Conservation (phyloP, 2,113 vertebrate genomes). For the Nanorana parkeri region DNA sequence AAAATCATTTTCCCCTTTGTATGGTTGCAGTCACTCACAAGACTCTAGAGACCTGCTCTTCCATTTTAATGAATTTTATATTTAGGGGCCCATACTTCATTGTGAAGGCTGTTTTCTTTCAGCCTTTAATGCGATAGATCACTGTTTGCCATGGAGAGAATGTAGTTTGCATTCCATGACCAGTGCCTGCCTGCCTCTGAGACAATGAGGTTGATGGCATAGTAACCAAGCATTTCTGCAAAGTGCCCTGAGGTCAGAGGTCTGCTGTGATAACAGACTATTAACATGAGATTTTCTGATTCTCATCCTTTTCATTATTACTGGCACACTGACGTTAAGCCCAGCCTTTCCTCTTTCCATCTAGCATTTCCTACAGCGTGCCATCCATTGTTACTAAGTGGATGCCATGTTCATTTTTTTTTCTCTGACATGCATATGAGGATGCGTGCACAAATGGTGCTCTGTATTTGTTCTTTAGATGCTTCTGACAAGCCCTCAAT, state of each 20-base stretch:
- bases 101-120: not conserved
- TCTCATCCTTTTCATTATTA: too few relatives aligned
- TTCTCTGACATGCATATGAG: not conserved
- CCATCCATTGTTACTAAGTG: slow-evolving; percentile 48
- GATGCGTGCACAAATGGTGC: not conserved
- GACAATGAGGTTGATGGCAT: slow-evolving; percentile 36
- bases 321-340: slow-evolving; percentile 13
- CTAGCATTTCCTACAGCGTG: not conserved
- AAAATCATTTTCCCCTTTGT: too few relatives aligned
- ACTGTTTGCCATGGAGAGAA: slow-evolving; percentile 23
- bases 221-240: slow-evolving; percentile 16
- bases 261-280: not conserved
- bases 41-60: not conserved
- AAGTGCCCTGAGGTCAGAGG: slow-evolving; percentile 16
- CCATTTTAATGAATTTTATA: not conserved
- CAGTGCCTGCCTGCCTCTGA: slow-evolving; percentile 26
- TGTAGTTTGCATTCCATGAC: slow-evolving; percentile 29
- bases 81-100: not conserved
- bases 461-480: not conserved
- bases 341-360: slow-evolving; percentile 7
- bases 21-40: not conserved
- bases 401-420: slow-evolving; percentile 49
- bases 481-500: not conserved
- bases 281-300: not conserved
- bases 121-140: too few relatives aligned